A percentile compares a stretch with the other conserved stretches of the same genome.
phyloP scores from a whole-genome alignment of 2,797 vertebrate species.

The Bovichtus diacanthus region DNA sequence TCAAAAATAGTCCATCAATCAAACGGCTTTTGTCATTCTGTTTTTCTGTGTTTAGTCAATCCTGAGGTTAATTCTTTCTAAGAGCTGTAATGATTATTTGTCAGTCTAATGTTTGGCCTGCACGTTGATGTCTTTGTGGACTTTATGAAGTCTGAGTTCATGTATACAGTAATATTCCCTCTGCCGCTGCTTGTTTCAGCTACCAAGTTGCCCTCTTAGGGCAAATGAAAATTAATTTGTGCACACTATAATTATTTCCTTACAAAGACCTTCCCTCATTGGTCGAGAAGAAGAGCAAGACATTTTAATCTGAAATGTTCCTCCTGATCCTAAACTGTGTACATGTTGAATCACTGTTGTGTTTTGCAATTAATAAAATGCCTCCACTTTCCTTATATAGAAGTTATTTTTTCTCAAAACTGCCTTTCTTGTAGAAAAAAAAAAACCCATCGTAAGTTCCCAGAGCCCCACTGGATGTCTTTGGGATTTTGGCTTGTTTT shows the following conservation, averaged over 20 bases:
- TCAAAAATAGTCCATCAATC: slow-evolving; percentile 35
- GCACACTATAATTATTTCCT: neutral
- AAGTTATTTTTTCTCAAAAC: neutral
- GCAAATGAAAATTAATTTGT: neutral
- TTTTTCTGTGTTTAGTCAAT: slow-evolving; percentile 25
- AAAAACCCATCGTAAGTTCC: neutral
- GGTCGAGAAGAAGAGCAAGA: neutral
- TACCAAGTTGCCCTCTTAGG: neutral
- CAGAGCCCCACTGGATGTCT: neutral
- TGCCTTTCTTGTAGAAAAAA: neutral
- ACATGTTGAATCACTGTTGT: neutral
- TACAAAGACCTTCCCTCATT: neutral
- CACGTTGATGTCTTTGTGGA: neutral
- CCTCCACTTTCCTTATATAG: neutral
- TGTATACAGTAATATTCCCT: neutral
- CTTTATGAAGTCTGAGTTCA: neutral
- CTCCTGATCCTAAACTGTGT: neutral
- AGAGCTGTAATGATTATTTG: slow-evolving; percentile 5
- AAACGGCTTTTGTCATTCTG: slow-evolving; percentile 20
- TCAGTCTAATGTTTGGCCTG: neutral
- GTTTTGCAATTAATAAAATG: neutral
- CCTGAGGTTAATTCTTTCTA: neutral
- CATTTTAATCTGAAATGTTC: no score
- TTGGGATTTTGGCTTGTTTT: neutral
- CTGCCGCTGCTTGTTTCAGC: neutral